Evolutionary conservation across 2,113 vertebrate genomes (phyloP).

Genomic region (Eulemur rufifrons): DNA sequence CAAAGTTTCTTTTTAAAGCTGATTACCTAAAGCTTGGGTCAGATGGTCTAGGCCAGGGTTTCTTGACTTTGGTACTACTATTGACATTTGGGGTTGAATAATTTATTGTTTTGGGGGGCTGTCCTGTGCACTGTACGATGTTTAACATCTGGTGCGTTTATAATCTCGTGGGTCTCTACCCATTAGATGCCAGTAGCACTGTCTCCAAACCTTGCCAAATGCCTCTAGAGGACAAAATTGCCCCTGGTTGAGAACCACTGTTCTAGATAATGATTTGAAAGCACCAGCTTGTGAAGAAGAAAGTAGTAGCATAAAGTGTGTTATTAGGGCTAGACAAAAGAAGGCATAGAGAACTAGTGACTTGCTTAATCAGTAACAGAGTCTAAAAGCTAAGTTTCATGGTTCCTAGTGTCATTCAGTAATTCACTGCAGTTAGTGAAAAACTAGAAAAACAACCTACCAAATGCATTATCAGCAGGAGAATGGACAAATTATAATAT

Average conservation of each 20-base stretch:
- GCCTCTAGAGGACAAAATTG: neutral
- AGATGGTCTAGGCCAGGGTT: neutral
- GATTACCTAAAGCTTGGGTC: neutral
- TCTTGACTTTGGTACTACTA: neutral
- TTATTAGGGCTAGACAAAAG: neutral
- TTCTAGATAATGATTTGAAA: neutral
- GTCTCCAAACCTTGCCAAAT: neutral
- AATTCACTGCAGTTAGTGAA: neutral
- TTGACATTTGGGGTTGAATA: neutral
- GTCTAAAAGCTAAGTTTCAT: neutral
- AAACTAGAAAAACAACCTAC: neutral
- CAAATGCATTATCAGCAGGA: neutral
- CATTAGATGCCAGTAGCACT: neutral
- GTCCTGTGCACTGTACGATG: neutral
- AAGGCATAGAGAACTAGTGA: neutral
- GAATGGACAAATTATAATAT: neutral
- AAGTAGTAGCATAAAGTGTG: neutral
- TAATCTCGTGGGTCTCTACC: neutral
- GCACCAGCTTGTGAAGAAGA: neutral
- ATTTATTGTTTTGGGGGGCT: neutral
- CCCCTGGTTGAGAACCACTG: neutral
- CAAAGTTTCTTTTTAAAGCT: neutral
- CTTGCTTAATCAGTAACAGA: constrained; percentile 8
- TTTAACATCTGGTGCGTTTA: neutral
- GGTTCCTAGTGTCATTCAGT: neutral